A percentile compares a stretch with the other conserved stretches of the same genome.
Evolutionary conservation across 2,113 vertebrate species (phyloP).

Genomic region (Panthera leo): DNA sequence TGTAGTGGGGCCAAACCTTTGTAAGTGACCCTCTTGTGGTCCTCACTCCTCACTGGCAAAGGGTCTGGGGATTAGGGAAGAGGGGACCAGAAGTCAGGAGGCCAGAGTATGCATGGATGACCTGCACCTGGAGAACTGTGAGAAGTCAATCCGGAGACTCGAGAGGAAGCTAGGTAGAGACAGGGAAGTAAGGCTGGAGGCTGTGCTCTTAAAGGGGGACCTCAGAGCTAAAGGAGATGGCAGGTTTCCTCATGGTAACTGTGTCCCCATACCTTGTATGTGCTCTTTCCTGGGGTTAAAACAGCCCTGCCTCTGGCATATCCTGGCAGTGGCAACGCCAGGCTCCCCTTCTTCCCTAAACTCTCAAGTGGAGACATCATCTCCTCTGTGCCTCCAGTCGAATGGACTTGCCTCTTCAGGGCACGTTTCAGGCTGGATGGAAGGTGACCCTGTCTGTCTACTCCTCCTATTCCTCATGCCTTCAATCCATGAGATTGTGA

Average conservation of each 20-base stretch:
- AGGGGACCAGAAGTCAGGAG: neutral
- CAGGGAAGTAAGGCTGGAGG: neutral
- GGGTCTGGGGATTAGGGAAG: neutral
- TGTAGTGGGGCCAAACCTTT: neutral
- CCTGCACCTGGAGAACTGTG: neutral
- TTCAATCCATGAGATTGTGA: neutral
- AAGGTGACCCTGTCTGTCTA: too few species aligned
- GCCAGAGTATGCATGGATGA: neutral
- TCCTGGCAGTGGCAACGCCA: neutral
- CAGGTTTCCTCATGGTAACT: neutral
- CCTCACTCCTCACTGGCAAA: neutral
- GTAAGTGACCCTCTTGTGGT: neutral
- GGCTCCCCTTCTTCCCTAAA: neutral
- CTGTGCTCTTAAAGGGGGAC: neutral
- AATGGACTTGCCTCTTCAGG: neutral
- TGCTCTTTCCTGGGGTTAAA: neutral
- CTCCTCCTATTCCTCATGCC: too few species aligned
- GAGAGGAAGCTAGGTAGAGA: neutral
- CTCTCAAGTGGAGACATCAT: neutral
- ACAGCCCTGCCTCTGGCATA: neutral
- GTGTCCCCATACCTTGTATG: neutral
- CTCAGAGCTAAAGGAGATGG: neutral
- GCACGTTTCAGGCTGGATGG: neutral
- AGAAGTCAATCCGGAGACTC: neutral
- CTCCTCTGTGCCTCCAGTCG: rapidly evolving